A percentile compares a stretch with the other conserved stretches of the same genome.
Evolutionary conservation across 2,888 invertebrate species (phyloP).

Genomic region (Dryococelus australis): DNA sequence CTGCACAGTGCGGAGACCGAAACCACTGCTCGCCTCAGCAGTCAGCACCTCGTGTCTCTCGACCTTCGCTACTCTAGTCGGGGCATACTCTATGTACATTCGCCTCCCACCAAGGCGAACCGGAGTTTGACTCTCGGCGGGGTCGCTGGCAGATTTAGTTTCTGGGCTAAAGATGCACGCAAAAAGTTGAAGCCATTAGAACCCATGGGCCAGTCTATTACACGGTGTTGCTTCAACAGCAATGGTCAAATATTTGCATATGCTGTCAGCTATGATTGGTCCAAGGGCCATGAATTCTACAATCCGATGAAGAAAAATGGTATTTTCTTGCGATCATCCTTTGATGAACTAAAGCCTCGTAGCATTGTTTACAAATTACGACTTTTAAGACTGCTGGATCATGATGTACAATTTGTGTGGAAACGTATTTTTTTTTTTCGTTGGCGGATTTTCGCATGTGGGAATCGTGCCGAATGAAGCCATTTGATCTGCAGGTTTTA

Average conservation of each 20-base stretch:
- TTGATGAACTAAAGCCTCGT: conserved; percentile 91
- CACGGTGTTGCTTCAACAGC: conserved; percentile 92
- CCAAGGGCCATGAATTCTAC: conserved; percentile 95
- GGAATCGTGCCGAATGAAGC: no score
- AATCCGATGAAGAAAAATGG: conserved; percentile 94
- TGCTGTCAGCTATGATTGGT: conserved; percentile 98
- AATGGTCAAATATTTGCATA: conserved; percentile 98
- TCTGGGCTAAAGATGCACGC: conserved; percentile 99
- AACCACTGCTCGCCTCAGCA: no score
- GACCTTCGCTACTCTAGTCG: no score
- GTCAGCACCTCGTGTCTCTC: no score
- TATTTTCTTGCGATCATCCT: conserved; percentile 94
- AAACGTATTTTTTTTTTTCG: not conserved
- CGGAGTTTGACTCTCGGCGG: no score
- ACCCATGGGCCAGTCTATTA: conserved; percentile 91
- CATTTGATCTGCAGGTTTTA: no score
- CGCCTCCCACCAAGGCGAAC: no score
- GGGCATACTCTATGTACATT: no score
- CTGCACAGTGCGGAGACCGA: no score
- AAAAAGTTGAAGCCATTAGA: conserved; percentile 98
- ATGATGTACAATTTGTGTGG: not conserved
- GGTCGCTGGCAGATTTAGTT: conserved; percentile 98
- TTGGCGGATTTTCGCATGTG: no score
- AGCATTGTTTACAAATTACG: conserved; percentile 34
- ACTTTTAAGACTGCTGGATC: not conserved